Percentiles rank a stretch among this genome's conserved stretches.
Evolutionary conservation across 2,888 invertebrate species (phyloP).

Genomic region (Trichopoda pennipes): DNA sequence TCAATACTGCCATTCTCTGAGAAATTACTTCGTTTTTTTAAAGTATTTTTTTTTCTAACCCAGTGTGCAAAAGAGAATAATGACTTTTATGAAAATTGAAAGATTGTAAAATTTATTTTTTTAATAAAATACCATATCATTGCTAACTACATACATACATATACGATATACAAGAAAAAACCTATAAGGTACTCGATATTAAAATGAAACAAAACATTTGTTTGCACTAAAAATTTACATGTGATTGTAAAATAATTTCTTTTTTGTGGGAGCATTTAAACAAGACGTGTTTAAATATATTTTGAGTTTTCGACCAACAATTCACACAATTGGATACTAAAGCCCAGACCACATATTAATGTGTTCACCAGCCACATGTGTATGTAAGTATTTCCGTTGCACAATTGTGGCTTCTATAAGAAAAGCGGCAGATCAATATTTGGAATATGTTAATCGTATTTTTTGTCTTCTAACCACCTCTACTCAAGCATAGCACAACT

Average conservation of each 20-base stretch:
- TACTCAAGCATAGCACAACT: constrained; percentile 9
- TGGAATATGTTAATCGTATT: background rate
- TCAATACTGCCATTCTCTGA: too few species aligned
- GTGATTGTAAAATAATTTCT: constrained; percentile 44
- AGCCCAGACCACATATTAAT: background rate
- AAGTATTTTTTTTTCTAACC: too few species aligned
- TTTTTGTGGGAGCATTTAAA: constrained; percentile 47
- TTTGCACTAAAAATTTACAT: constrained; percentile 43
- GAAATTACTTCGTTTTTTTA: too few species aligned
- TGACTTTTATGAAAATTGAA: too few species aligned
- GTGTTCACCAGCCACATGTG: background rate
- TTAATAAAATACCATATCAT: too few species aligned
- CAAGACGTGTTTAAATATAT: constrained; percentile 39
- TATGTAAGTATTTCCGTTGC: constrained; percentile 20
- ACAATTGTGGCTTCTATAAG: constrained; percentile 1
- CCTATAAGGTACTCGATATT: background rate
- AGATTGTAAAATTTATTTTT: too few species aligned
- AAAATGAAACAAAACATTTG: constrained; percentile 19
- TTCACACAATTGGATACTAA: constrained; percentile 8
- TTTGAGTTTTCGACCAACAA: constrained; percentile 13
- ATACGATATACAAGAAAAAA: background rate
- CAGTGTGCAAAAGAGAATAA: too few species aligned
- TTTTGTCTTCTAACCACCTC: background rate
- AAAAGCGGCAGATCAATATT: constrained; percentile 8
- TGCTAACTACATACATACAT: too few species aligned